Evolutionary conservation across 2,797 vertebrate species (phyloP), one percentile per base, ranked within the genome.

Genomic region (Helicolenus hilgendorfi): DNA sequence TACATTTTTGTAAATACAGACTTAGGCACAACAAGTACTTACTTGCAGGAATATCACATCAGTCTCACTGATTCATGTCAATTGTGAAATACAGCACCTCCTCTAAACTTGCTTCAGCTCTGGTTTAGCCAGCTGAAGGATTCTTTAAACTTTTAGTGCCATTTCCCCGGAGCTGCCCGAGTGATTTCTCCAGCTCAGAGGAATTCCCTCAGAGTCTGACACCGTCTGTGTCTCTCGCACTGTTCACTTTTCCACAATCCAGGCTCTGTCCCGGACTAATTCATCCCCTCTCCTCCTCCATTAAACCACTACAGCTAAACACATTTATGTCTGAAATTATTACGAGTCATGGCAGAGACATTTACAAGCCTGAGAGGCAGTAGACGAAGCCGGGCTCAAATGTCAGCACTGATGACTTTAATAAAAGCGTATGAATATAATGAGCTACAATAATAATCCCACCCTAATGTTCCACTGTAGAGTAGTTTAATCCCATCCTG

Each of bases 351-450:
- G 24, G 58, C 41, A 29, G 13, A 20, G 45, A 36, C 33, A 76
- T 79, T 82, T 58, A 9, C 18, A 38, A 53, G 73, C 41, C 59
- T 15, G 24, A 29, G 29, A 10, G 26, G 13, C 74, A 72, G 69
- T 63, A 74, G 53, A 80, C 53, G 14, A 81, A 55, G 71, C 53
- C 33, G 20, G 33, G 56, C 68, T 88, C n/a, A 95, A 92, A 95
- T 94, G 91, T 92, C 92, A 94, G 49, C 77, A 56, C 11, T 38
- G 53, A 91, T 74, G 26, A 69, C 65, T 83, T 69, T 56, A 78
- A 86, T 85, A 35, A 78, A 77, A 84, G 69, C 24, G 1, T 29
- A 59, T 87, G 59, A 87, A 62, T 55, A 56, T 82, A 76, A 90
- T 77, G 73, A 59, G 62, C 73, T 22, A 70, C 53, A 64, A 55